Evolutionary conservation across 2,888 invertebrate genomes (phyloP), one percentile per base, ranked within the genome.

Genomic region (Agonopterix subpropinquella): DNA sequence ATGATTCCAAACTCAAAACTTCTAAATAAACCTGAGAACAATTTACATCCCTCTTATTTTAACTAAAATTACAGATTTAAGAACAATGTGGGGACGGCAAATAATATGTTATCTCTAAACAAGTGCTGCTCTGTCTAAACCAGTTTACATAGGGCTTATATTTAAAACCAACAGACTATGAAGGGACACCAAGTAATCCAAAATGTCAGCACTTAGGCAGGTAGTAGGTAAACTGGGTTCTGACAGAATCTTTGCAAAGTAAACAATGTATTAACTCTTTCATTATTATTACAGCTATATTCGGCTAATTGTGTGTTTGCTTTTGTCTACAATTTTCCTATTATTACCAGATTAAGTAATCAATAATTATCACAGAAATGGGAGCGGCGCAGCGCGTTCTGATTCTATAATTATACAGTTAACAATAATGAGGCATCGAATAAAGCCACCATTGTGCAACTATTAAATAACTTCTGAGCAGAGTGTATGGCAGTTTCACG

Each of bases 1-100:
- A 70, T 55, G 49, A 62, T 54, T 71, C 69, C 58, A 73, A 73
- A 73, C 67, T 64, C n/a, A 62, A 67, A 70, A 72, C 60, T 53
- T 59, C 47, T 54, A 53, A 52, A 56, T 56, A 63, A 64, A 60
- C 28, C 28, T 28, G 28, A 54, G 51, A 55, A 52, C 47, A 55
- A 51, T 54, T 52, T 51, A 53, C 45, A 41, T 49, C 49, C 44
- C 52, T 52, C 37, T 51, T 45, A 47, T 18, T 53, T 48, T 44
- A 49, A 46, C 46, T 46, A 42, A 47, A 39, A 43, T 28, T 28
- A 28, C 28, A 28, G 28, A 28, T 28, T 28, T 37, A 9, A 47
- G 37, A 43, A 18, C 11, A 10, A n/a, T 41, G 36, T 35, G 9
- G 36, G 43, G 45, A 50, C 47, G 44, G 43, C 46, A 39, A 47